Conservation (phyloP, 2,888 invertebrate species). For the Vesta saturnalis region DNA sequence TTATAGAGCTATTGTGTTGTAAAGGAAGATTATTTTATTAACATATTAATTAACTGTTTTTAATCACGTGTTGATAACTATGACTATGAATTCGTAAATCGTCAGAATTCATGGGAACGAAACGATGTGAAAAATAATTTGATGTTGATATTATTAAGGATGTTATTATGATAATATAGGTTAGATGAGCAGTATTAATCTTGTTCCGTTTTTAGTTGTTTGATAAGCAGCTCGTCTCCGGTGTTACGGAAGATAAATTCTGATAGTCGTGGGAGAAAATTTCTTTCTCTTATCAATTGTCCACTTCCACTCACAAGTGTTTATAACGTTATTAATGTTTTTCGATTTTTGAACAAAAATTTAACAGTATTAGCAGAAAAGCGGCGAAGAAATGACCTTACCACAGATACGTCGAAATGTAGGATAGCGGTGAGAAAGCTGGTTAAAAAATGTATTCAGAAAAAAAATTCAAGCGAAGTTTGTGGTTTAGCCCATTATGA, state of each 20-base stretch:
- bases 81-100: too few relatives aligned
- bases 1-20: background rate
- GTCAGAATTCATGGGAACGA: background rate
- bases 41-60: too few relatives aligned
- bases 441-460: too few relatives aligned
- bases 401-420: too few relatives aligned
- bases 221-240: background rate
- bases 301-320: background rate
- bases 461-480: too few relatives aligned
- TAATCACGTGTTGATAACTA: background rate
- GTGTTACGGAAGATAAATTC: constrained; percentile 1
- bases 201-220: background rate
- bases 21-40: background rate
- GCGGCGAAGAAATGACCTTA: too few relatives aligned
- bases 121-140: background rate
- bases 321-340: too few relatives aligned
- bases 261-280: background rate
- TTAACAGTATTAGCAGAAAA: too few relatives aligned
- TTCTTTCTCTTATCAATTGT: background rate
- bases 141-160: background rate
- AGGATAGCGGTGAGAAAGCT: too few relatives aligned
- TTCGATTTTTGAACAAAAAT: too few relatives aligned
- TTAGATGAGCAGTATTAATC: constrained; percentile 1
- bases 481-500: too few relatives aligned
- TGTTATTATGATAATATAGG: background rate